Base-by-base conservation (phyloP, 2,113 vertebrate species). In the Zosterops hypoxanthus region DNA sequence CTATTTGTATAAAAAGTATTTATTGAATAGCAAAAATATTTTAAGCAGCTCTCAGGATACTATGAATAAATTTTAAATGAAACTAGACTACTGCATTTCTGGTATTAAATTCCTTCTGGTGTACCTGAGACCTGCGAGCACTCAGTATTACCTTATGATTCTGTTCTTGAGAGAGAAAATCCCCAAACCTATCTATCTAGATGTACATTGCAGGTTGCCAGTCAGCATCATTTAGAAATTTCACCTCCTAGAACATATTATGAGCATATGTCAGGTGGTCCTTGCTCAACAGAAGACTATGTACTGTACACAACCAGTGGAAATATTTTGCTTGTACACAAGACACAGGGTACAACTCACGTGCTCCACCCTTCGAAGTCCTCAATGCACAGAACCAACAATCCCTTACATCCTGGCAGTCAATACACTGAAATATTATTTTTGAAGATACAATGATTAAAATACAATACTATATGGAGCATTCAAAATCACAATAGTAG, bases 91-190 rank as follows among this genome's bases (percentile, higher is more conserved):
- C n/a, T 80, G 21, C 12, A 28, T 82, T 82, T 80, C 61, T 56
- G 28, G 26, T 60, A n/a, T 26, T 23, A 36, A 59, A 13, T 68
- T 68, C 24, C 12, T 68, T 28, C 55, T 8, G 8, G 2, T 42
- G 5, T 41, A 10, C 23, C 61, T 34, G 39, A 79, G 44, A 93
- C 7, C 12, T 39, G 11, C 1, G 4, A 61, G 5, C 0, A 0
- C 26, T 11, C 14, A 53, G 5, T 52, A 64, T 75, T 57, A 4
- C 15, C 9, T 80, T 53, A 28, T 16, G 7, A 5, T 44, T 91
- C 78, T 22, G 25, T 34, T 53, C 23, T 47, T 63, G 22, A 42
- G 12, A 44, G 3, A 59, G 34, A 14, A 65, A 33, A 18, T 12
- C 8, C 8, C 19, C 20, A 33, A 31, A 71, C 20, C 25, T 44